Percentiles rank a stretch among this genome's conserved stretches.
These are phyloP conservation scores for Torymus aiolomorphi DNA, from an alignment of 2,888 invertebrate species.

Conservation along the genomic window DNA sequence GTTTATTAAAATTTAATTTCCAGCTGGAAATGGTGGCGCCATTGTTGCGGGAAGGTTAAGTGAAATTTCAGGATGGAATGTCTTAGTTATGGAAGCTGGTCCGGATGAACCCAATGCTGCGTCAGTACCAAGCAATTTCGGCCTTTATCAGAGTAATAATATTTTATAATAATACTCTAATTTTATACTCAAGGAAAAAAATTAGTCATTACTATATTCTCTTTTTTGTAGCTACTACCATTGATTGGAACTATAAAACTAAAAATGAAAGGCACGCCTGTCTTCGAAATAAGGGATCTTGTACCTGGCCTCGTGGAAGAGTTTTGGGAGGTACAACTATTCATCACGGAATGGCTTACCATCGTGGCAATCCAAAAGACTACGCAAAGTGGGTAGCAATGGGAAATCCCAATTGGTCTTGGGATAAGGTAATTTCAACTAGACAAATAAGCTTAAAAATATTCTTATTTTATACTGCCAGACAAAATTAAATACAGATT, in stretches of 20 bases:
- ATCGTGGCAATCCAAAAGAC: conserved; percentile 85
- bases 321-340: conserved; percentile 84
- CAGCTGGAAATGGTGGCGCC: conserved; percentile 80
- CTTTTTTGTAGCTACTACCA: conserved; percentile 71
- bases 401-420: conserved; percentile 86
- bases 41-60: conserved; percentile 81
- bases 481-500: background rate
- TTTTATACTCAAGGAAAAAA: too few relatives aligned
- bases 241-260: conserved; percentile 83
- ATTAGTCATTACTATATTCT: conserved; percentile 2
- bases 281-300: conserved; percentile 76
- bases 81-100: conserved; percentile 83
- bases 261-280: conserved; percentile 81
- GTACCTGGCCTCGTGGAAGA: conserved; percentile 83
- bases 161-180: background rate
- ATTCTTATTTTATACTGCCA: too few relatives aligned
- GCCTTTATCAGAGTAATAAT: conserved; percentile 64
- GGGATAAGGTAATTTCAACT: conserved; percentile 77
- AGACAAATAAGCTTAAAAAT: background rate
- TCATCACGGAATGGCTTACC: conserved; percentile 90
- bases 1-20: background rate
- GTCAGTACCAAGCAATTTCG: conserved; percentile 68
- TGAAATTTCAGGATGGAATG: conserved; percentile 80
- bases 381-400: conserved; percentile 85
- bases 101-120: conserved; percentile 82